Evolutionary conservation across 2,113 vertebrate genomes (phyloP).

Genomic region (Sturnus vulgaris): DNA sequence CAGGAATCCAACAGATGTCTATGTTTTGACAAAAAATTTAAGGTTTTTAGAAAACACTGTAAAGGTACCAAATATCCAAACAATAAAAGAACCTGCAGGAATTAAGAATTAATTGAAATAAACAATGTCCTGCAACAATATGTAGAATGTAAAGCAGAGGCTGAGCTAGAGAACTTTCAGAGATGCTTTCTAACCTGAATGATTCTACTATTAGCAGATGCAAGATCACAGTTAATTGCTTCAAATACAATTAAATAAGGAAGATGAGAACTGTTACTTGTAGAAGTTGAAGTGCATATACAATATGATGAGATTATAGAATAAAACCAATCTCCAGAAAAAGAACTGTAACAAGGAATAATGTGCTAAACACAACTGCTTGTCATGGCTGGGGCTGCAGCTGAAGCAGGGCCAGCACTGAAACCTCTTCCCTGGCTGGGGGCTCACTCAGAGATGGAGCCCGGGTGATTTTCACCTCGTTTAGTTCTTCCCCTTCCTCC

Average conservation of each 20-base stretch:
- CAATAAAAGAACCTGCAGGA: background rate
- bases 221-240: background rate
- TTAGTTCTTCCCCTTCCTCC: background rate
- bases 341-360: background rate
- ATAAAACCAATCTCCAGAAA: background rate
- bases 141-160: background rate
- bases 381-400: background rate
- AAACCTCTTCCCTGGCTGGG: background rate
- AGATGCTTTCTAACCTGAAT: background rate
- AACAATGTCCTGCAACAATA: background rate
- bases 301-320: background rate
- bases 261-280: background rate
- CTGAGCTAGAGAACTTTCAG: background rate
- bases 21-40: background rate
- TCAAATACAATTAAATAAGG: background rate
- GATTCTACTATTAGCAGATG: background rate
- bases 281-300: background rate
- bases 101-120: background rate
- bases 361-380: background rate
- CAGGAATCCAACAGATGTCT: background rate
- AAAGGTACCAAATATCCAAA: background rate
- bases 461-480: background rate
- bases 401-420: background rate
- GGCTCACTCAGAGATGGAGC: background rate
- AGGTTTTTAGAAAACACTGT: background rate